phyloP scores from a whole-genome alignment of 2,888 invertebrate genomes.

The Meteorus colon region DNA sequence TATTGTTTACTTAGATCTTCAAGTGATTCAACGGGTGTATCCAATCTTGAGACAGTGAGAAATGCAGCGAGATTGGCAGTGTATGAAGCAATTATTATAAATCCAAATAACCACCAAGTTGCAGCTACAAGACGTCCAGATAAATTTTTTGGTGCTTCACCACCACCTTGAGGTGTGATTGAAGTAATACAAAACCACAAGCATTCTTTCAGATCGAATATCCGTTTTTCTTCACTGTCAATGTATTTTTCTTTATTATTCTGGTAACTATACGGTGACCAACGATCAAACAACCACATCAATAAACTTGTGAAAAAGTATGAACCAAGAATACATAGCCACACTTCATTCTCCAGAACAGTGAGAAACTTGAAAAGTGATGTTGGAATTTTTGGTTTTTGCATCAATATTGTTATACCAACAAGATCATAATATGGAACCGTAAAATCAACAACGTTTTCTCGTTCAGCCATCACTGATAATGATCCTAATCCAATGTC shows the following conservation, averaged over 20 bases:
- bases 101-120: conserved; percentile 99
- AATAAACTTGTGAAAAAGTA: conserved; percentile 95
- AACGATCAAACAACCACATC: conserved; percentile 97
- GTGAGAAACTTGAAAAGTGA: conserved; percentile 97
- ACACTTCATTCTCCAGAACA: conserved; percentile 95
- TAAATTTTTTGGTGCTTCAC: conserved; percentile 96
- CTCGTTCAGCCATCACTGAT: conserved; percentile 97
- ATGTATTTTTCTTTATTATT: conserved; percentile 95
- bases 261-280: conserved; percentile 97
- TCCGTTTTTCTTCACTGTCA: conserved; percentile 94
- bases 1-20: conserved; percentile 97
- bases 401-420: conserved; percentile 97
- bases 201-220: conserved; percentile 96
- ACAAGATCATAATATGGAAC: conserved; percentile 99
- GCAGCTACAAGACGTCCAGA: conserved; percentile 96
- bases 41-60: conserved; percentile 93
- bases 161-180: conserved; percentile 94
- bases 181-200: conserved; percentile 99
- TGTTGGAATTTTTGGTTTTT: conserved; percentile 89
- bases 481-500: conserved; percentile 95
- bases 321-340: conserved; percentile 96
- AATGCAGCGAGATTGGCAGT: conserved; percentile 99
- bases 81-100: conserved; percentile 98
- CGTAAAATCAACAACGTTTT: conserved; percentile 97
- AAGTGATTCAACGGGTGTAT: conserved; percentile 92